Base-by-base conservation (phyloP, 2,888 invertebrate genomes). In the Stomorhina lunata region DNA sequence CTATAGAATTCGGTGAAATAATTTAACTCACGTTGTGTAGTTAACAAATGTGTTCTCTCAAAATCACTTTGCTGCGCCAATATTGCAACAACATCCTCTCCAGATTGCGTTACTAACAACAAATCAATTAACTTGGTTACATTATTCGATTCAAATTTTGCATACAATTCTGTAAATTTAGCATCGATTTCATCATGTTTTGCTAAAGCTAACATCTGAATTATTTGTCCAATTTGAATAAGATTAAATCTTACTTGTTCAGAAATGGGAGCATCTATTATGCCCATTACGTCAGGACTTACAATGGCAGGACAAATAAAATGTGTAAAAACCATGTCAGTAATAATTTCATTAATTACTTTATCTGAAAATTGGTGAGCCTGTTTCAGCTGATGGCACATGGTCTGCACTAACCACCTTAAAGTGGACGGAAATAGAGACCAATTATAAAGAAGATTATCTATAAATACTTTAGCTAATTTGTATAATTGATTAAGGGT, bases 301-400 rank as follows among this genome's bases (percentile, higher is more conserved):
- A 98, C 96, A 71, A 99, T 96, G 0, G 98, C 99, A 2, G 98
- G 98, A 88, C 99, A 99, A 80, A 99, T 95, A 89, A 98, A 98
- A 89, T 96, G 94, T 9, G 96, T 96, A 89, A 99, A 95, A 27
- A 99, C 95, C 78, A 99, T 92, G 89, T 99, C 99, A 0, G 97
- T 96, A 89, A 97, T 96, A 86, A 99, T 95, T 73, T 92, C 92
- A 45, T 92, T 92, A 59, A 92, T 92, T 32, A 88, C 88, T 81
- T 89, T 89, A 22, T 90, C 90, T 40, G 87, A 88, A 80, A 89
- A 88, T 29, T 85, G 80, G 20, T 85, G 86, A 20, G 93, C 93
- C 86, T 94, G 94, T 15, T 93, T 92, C 32, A 96, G 90, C 83
- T 94, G 92, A 73, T 93, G 94, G 57, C 95, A 95, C 88, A 98